Percentiles rank a stretch among this genome's conserved stretches.
Conservation (phyloP, 1,140 invertebrate genomes). For the Zophobas morio region DNA sequence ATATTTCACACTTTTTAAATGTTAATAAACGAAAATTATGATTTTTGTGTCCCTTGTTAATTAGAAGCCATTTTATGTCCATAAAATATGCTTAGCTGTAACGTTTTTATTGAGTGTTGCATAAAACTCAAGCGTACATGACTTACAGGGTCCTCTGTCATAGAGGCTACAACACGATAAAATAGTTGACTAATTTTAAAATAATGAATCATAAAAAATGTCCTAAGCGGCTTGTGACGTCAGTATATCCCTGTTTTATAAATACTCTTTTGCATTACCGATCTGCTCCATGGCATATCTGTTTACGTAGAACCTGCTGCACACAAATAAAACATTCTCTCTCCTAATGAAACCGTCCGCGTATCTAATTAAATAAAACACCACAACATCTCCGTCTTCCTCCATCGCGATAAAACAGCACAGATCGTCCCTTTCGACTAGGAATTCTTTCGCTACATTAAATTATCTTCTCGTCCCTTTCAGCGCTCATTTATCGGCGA, state of each 20-base stretch:
- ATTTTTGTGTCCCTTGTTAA: too few relatives aligned
- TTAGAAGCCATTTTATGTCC: too few relatives aligned
- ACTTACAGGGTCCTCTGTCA: too few relatives aligned
- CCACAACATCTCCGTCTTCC: not conserved
- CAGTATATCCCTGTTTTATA: not conserved
- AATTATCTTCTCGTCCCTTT: slow-evolving; percentile 10
- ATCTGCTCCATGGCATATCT: not conserved
- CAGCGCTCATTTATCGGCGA: slow-evolving; percentile 19
- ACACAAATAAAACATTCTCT: not conserved
- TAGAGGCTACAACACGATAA: too few relatives aligned
- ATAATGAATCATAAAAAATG: too few relatives aligned
- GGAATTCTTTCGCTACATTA: slow-evolving; percentile 13
- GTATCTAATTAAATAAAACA: slow-evolving; percentile 7
- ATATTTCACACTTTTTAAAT: too few relatives aligned
- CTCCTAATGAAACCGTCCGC: not conserved
- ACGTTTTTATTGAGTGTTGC: too few relatives aligned
- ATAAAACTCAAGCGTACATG: too few relatives aligned
- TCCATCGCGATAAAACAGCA: not conserved
- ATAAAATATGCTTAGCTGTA: too few relatives aligned
- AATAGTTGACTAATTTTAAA: too few relatives aligned
- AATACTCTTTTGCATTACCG: not conserved
- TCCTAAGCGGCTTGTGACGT: too few relatives aligned
- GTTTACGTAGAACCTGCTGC: not conserved
- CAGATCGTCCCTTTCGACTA: not conserved
- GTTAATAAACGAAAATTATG: too few relatives aligned